These are phyloP conservation scores for Takifugu flavidus DNA, from an alignment of 2,113 vertebrate species.

Conservation along the genomic window DNA sequence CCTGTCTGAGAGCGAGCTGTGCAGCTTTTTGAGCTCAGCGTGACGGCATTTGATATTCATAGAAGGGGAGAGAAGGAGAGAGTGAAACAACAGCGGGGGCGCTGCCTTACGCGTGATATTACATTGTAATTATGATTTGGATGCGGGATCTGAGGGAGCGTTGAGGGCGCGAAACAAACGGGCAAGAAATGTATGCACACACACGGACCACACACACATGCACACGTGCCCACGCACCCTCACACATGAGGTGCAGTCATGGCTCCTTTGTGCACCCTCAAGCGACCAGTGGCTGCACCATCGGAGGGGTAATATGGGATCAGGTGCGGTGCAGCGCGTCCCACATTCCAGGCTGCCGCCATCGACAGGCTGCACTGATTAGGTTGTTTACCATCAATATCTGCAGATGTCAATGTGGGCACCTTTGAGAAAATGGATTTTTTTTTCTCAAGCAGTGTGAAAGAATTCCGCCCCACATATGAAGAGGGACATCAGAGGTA, in stretches of 20 bases:
- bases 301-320: constrained; percentile 54
- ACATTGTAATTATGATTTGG: constrained; percentile 78
- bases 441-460: constrained; percentile 38
- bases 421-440: constrained; percentile 67
- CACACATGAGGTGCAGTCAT: constrained; percentile 19
- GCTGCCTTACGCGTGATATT: constrained; percentile 71
- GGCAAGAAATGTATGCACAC: constrained; percentile 27
- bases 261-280: constrained; percentile 20
- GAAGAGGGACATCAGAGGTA: not conserved
- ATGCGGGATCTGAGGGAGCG: constrained; percentile 56
- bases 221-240: not conserved
- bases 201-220: constrained; percentile 6
- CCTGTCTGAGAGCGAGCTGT: constrained; percentile 59
- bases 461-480: constrained; percentile 9
- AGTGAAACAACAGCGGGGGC: constrained; percentile 72
- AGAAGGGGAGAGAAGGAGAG: constrained; percentile 67
- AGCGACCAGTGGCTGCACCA: constrained; percentile 39
- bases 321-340: constrained; percentile 22
- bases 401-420: constrained; percentile 62
- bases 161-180: constrained; percentile 43
- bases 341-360: constrained; percentile 13
- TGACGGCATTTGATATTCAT: constrained; percentile 79
- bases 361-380: constrained; percentile 46
- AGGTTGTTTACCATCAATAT: constrained; percentile 72
- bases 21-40: constrained; percentile 71